Conservation (phyloP, 1,140 invertebrate species). For the Drosophila tani region DNA sequence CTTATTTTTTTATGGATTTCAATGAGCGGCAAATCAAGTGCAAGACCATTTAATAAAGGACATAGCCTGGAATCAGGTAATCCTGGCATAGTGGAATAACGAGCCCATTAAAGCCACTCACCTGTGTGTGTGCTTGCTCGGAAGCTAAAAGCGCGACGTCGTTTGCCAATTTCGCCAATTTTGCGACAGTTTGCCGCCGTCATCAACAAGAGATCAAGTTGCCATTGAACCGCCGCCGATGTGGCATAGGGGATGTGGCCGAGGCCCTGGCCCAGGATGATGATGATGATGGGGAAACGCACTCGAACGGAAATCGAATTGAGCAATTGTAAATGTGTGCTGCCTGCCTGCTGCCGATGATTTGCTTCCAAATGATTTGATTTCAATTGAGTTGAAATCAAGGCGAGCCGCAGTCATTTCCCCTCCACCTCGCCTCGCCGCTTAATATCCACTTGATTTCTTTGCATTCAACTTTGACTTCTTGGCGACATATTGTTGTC, state of each 20-base stretch:
- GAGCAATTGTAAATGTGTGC: slow-evolving; percentile 76
- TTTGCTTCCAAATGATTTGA: slow-evolving; percentile 84
- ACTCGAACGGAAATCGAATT: slow-evolving; percentile 84
- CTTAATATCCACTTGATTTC: slow-evolving; percentile 73
- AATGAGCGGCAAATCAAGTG: slow-evolving; percentile 81
- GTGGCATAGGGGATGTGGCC: too few relatives aligned
- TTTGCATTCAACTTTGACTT: slow-evolving; percentile 39
- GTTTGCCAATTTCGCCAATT: slow-evolving; percentile 65
- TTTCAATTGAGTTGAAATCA: slow-evolving; percentile 82
- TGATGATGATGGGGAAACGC: slow-evolving; percentile 43
- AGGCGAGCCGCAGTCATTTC: slow-evolving; percentile 42
- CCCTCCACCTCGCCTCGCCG: slow-evolving; percentile 2
- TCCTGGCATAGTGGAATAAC: slow-evolving; percentile 55
- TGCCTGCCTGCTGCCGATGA: slow-evolving; percentile 60
- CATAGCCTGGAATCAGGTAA: slow-evolving; percentile 15
- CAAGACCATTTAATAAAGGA: slow-evolving; percentile 45
- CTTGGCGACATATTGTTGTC: slow-evolving; percentile 61
- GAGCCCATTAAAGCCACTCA: slow-evolving; percentile 79
- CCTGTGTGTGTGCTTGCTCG: slow-evolving; percentile 47
- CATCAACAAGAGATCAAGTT: slow-evolving; percentile 81
- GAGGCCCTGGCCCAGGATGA: neutral
- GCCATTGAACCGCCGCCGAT: slow-evolving; percentile 61
- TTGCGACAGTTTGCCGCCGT: slow-evolving; percentile 74
- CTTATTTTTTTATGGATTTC: slow-evolving; percentile 53
- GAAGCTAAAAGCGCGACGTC: slow-evolving; percentile 51